Percentiles rank a stretch among this genome's conserved stretches.
Conservation (phyloP, 92 coral and sea anemone genomes). For the Montipora capitata region DNA sequence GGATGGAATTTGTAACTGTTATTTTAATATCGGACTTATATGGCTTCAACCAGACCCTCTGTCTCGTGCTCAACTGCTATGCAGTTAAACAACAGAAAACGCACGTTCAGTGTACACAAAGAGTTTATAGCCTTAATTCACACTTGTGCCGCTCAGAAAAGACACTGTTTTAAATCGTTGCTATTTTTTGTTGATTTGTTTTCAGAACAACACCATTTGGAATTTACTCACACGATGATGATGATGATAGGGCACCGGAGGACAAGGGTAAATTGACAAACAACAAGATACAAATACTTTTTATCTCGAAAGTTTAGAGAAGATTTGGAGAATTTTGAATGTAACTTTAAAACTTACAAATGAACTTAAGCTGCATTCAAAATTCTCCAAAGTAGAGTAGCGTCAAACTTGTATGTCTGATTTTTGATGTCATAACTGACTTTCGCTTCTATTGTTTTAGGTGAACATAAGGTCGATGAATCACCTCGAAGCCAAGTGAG, state of each 20-base stretch:
- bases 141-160: no score
- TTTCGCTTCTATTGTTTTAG: slow-evolving; percentile 14
- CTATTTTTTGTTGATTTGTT: neutral
- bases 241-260: slow-evolving; percentile 1
- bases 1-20: no score
- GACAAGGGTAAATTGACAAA: slow-evolving; percentile 6
- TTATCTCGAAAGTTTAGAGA: neutral
- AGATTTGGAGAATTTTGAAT: no score
- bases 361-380: neutral
- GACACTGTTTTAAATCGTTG: neutral
- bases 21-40: no score
- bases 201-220: slow-evolving; percentile 90
- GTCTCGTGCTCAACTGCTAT: no score
- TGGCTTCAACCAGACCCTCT: no score
- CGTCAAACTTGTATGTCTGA: no score
- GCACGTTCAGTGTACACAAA: no score
- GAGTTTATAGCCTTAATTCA: no score
- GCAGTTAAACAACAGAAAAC: no score
- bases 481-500: slow-evolving; percentile 65
- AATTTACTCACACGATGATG: slow-evolving; percentile 65
- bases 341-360: no score
- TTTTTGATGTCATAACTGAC: no score
- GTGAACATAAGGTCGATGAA: slow-evolving; percentile 52
- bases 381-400: neutral
- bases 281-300: neutral